A percentile compares a stretch with the other conserved stretches of the same genome.
Evolutionary conservation across 2,888 invertebrate species (phyloP).

Genomic region (Cetonia aurata): DNA sequence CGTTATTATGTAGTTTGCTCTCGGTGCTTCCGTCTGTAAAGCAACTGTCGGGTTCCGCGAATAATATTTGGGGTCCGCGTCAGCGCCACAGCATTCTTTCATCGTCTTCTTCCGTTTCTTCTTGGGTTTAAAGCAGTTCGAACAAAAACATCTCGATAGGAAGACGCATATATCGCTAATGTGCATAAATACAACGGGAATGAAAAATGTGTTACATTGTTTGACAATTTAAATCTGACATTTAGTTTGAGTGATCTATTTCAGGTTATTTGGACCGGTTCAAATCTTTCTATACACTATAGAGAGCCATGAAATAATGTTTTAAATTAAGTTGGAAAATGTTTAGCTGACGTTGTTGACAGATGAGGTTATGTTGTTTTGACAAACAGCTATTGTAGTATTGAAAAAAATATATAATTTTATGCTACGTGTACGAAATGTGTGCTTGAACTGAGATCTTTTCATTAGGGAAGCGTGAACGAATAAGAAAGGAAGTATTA

Average conservation of each 20-base stretch:
- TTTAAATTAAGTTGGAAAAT: no score
- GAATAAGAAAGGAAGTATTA: no score
- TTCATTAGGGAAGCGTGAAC: no score
- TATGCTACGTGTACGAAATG: no score
- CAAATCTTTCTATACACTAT: no score
- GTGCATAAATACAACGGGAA: slow-evolving; percentile 15
- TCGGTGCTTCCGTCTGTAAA: background rate
- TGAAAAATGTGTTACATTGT: background rate
- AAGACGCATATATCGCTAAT: slow-evolving; percentile 6
- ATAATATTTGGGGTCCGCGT: slow-evolving; percentile 6
- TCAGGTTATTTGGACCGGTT: no score
- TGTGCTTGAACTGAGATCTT: no score
- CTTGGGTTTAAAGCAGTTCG: slow-evolving; percentile 10
- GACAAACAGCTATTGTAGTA: no score
- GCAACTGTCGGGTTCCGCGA: background rate
- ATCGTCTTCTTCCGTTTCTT: slow-evolving; percentile 2
- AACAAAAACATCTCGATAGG: slow-evolving; percentile 19
- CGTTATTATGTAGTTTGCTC: background rate
- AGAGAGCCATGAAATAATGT: no score
- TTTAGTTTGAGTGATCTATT: background rate
- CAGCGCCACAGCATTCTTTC: slow-evolving; percentile 24
- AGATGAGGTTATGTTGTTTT: no score
- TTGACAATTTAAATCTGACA: background rate
- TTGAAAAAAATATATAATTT: no score
- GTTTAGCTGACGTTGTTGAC: no score